Percentiles rank a stretch among this genome's conserved stretches.
Evolutionary conservation across 2,888 invertebrate species (phyloP).

Genomic region (Ophraella communa): DNA sequence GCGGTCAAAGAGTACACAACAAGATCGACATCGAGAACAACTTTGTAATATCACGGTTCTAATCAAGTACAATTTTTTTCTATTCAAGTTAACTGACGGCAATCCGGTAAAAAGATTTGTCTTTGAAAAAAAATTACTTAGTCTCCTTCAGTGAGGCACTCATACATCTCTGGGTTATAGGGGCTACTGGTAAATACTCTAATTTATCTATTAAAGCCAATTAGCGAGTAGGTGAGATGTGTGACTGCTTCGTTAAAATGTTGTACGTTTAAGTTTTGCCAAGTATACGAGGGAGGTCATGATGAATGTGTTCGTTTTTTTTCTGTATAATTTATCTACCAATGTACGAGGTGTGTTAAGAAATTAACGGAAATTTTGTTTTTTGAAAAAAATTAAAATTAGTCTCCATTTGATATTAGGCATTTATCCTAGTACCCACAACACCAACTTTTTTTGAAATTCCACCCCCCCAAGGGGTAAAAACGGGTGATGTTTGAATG

Average conservation of each 20-base stretch:
- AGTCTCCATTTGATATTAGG: too few relatives aligned
- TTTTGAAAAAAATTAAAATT: too few relatives aligned
- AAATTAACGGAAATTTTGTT: too few relatives aligned
- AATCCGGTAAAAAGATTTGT: neutral
- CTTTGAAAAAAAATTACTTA: neutral
- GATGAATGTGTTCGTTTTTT: too few relatives aligned
- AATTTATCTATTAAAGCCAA: conserved; percentile 60
- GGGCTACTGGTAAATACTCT: conserved; percentile 46
- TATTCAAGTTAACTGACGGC: neutral
- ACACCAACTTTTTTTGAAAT: too few relatives aligned
- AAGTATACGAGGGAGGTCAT: neutral
- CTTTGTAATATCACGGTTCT: neutral
- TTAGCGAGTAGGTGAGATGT: conserved; percentile 51
- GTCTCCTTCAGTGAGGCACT: conserved; percentile 4
- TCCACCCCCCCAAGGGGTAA: too few relatives aligned
- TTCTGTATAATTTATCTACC: too few relatives aligned
- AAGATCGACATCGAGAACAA: neutral
- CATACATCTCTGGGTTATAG: conserved; percentile 18
- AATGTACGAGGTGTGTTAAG: too few relatives aligned
- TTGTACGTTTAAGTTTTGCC: neutral
- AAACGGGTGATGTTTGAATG: too few relatives aligned
- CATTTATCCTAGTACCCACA: too few relatives aligned
- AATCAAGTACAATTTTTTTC: neutral
- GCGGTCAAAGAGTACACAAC: neutral
- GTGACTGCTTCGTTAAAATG: conserved; percentile 10